These are phyloP conservation scores for Melanotaenia nigrans DNA, from an alignment of 2,797 vertebrate genomes.

Conservation along the genomic window DNA sequence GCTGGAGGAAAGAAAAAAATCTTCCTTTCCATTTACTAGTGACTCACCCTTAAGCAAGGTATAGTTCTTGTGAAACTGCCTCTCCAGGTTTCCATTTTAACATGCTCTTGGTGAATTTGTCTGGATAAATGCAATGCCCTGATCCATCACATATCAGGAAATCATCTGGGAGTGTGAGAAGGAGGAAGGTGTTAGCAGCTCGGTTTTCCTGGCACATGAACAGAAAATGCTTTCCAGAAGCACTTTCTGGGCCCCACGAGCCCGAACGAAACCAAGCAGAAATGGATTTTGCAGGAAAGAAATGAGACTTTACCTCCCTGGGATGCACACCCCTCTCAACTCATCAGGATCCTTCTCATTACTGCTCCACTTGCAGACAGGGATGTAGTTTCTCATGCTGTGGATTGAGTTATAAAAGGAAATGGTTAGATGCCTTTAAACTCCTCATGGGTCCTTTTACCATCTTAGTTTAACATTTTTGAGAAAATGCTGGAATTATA, in stretches of 20 bases:
- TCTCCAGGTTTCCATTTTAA: slow-evolving; percentile 17
- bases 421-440: neutral
- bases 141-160: slow-evolving; percentile 61
- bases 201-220: slow-evolving; percentile 59
- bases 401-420: slow-evolving; percentile 29
- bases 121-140: slow-evolving; percentile 20
- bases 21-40: neutral
- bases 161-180: slow-evolving; percentile 54
- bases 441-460: slow-evolving; percentile 1
- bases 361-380: slow-evolving; percentile 23
- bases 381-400: slow-evolving; percentile 1
- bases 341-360: slow-evolving; percentile 30
- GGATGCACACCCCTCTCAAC: neutral
- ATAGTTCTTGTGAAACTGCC: neutral
- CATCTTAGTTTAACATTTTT: slow-evolving; percentile 20
- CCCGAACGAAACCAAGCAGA: slow-evolving; percentile 24
- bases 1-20: too few relatives aligned
- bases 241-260: slow-evolving; percentile 33
- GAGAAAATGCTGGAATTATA: slow-evolving; percentile 42
- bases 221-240: slow-evolving; percentile 47
- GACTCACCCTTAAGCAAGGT: neutral
- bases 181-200: slow-evolving; percentile 51
- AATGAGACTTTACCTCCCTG: slow-evolving; percentile 15
- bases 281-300: slow-evolving; percentile 38
- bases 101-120: slow-evolving; percentile 6